Base-by-base conservation (phyloP, 2,797 vertebrate genomes). In the Scolopax rusticola region DNA sequence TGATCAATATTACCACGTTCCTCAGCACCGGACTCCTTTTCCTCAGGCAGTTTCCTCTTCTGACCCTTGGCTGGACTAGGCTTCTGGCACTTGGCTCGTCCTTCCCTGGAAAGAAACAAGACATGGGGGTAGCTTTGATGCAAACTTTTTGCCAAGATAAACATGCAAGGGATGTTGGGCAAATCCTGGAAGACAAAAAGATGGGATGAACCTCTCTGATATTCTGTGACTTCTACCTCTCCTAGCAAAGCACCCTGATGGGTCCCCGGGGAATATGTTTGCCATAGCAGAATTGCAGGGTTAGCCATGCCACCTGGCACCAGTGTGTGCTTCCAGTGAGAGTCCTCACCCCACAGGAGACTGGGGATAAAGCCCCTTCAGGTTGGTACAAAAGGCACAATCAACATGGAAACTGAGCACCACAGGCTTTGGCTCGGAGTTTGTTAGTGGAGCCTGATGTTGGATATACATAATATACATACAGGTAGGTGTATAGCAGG, bases 21-120 rank as follows among this genome's bases (percentile, higher is more conserved):
- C 78, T 95, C 94, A 30, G 90, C 65, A 53, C 40, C 7, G 1
- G 95, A 38, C 32, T 90, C 91, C 65, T 91, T 93, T 36, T 97
- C 95, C 60, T 95, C 95, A 1, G 63, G 76, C 47, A 95, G 70
- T 24, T 95, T 94, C 68, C 96, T 96, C 89, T 97, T 97, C 84
- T 91, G 97, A 47, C 85, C 85, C 57, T 89, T 95, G 79, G 78
- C 67, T 64, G 95, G 93, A 53, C 96, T 97, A 33, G 86, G 33
- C 47, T 96, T 97, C 86, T 95, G 95, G 84, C 92, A 95, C 36
- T 96, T 96, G 75, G 76, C 71, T 94, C 92, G 94, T 77, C 96
- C 95, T 95, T 96, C 95, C 92, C 97, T 97, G 91, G 71, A 73
- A 92, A 65, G 53, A 77, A 93, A 80, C 21, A 87, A 47, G 40